These are phyloP conservation scores for Formica selysi DNA, from an alignment of 1,140 invertebrate genomes.

Conservation along the genomic window DNA sequence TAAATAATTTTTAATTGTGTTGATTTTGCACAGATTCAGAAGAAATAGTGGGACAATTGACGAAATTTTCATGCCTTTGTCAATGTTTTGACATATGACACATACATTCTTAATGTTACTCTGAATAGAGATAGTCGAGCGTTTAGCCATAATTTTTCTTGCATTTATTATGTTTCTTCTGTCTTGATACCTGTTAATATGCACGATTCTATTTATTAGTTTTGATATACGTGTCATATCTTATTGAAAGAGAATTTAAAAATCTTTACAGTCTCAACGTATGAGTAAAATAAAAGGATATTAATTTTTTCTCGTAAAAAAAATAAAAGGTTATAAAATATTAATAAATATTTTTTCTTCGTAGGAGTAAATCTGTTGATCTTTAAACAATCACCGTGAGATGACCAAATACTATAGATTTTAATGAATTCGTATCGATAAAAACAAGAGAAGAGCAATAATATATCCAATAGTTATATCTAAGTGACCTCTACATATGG, in stretches of 20 bases:
- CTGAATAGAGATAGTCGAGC: background rate
- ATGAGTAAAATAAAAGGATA: background rate
- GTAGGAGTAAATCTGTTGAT: background rate
- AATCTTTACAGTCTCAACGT: background rate
- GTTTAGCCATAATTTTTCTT: background rate
- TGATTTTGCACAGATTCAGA: too few relatives aligned
- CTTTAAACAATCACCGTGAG: background rate
- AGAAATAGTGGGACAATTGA: too few relatives aligned
- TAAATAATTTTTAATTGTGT: too few relatives aligned
- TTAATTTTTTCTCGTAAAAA: background rate
- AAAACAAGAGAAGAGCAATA: background rate
- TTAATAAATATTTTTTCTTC: background rate
- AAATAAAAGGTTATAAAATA: background rate
- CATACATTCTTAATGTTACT: background rate
- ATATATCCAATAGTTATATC: slow-evolving; percentile 47
- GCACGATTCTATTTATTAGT: background rate
- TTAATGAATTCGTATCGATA: slow-evolving; percentile 9
- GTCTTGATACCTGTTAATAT: background rate
- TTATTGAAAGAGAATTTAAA: background rate
- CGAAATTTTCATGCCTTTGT: too few relatives aligned
- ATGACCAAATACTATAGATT: background rate
- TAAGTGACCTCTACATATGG: slow-evolving; percentile 32
- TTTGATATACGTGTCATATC: background rate
- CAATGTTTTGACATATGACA: too few relatives aligned
- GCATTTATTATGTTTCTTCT: background rate